These are phyloP conservation scores for Caligus rogercresseyi DNA, from an alignment of 1,140 invertebrate species.

Conservation along the genomic window DNA sequence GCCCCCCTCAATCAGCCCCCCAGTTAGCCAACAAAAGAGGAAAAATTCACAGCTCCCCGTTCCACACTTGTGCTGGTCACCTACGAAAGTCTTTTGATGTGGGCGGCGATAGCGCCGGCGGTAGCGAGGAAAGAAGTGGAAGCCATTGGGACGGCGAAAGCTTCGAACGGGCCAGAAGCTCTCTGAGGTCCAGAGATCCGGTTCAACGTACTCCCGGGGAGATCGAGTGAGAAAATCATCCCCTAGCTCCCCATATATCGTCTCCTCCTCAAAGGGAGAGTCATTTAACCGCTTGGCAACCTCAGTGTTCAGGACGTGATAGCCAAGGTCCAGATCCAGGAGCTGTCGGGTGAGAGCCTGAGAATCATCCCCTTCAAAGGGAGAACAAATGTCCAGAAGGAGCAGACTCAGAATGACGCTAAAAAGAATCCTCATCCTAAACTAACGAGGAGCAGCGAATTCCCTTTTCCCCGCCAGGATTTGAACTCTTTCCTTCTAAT, in stretches of 20 bases:
- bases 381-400: too few relatives aligned
- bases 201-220: background rate
- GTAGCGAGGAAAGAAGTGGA: slow-evolving; percentile 28
- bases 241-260: background rate
- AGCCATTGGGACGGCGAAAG: background rate
- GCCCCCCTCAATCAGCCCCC: slow-evolving; percentile 62
- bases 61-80: slow-evolving; percentile 29
- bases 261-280: background rate
- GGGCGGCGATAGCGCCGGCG: background rate
- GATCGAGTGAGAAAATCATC: background rate
- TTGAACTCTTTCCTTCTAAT: too few relatives aligned
- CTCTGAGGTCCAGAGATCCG: background rate
- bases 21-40: slow-evolving; percentile 73
- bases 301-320: background rate
- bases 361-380: too few relatives aligned
- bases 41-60: slow-evolving; percentile 73
- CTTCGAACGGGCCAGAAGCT: background rate
- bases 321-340: background rate
- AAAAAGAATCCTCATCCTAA: too few relatives aligned
- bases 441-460: too few relatives aligned
- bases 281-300: background rate
- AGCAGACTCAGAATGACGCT: too few relatives aligned
- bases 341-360: too few relatives aligned
- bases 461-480: too few relatives aligned
- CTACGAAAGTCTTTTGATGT: slow-evolving; percentile 16